Evolutionary conservation across 2,797 vertebrate genomes (phyloP), one percentile per base, ranked within the genome.

Genomic region (Tenualosa thibaudeaui): DNA sequence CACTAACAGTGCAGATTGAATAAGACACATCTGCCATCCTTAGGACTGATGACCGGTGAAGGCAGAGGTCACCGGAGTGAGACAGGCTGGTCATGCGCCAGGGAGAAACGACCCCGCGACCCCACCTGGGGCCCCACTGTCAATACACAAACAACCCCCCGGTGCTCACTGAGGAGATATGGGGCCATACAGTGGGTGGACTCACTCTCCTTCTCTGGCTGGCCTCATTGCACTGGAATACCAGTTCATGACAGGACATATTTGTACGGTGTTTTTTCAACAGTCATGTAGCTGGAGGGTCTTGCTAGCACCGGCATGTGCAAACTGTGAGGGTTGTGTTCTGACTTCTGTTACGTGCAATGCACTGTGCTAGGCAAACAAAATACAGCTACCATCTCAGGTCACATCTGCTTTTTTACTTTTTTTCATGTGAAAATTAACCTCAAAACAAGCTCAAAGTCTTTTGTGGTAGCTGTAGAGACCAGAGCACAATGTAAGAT

Each of bases 21-120:
- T 82, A 84, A 84, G 43, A 82, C 60, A 86, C 85, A 88, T 84
- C 89, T 90, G 87, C 83, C 81, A 83, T 60, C 62, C 40, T 53
- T 43, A 84, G 68, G 75, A 84, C 62, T n/a, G 65, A 81, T 81
- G 81, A 82, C 62, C 81, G 68, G 24, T 81, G 84, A 49, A 46
- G 68, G 78, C 58, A 43, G 82, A 85, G 83, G 86, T 83, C 83
- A 85, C 83, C 60, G 82, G 81, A 65, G 60, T 37, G 71, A 84
- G 43, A 83, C 83, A 54, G 78, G 81, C 71, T 81, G 19, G 37
- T 46, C 37, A 62, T 56, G 78, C 50, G 50, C 49, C n/a, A 83
- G 82, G 54, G 56, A 83, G 84, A 81, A 60, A 84, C 65, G 60
- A 46, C 81, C 26, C 10, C 5, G 31, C 60, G 84, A 84, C 51